These are phyloP conservation scores for Alviniconcha marisindica DNA, from an alignment of 1,140 invertebrate genomes.

Conservation along the genomic window DNA sequence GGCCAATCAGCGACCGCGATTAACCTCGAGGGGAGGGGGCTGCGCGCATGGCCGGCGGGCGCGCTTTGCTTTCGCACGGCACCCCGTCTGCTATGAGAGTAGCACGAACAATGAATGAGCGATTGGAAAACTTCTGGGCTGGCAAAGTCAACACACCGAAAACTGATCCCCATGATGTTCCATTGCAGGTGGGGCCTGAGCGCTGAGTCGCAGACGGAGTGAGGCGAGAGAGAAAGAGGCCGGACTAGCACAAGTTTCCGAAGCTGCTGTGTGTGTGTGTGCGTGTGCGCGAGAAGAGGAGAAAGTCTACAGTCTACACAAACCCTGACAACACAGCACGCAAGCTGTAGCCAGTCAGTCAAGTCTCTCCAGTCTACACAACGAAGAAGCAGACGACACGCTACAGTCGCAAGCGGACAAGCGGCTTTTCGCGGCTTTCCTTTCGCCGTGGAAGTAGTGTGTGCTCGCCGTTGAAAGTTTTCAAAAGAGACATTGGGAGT, in stretches of 20 bases:
- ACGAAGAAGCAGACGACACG: slow-evolving; percentile 29
- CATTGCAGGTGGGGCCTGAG: slow-evolving; percentile 36
- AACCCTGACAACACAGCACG: too few species aligned
- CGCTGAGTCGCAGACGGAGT: slow-evolving; percentile 12
- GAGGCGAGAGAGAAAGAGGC: background rate
- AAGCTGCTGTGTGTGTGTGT: too few species aligned
- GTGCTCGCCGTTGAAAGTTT: background rate
- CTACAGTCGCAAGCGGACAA: slow-evolving; percentile 13
- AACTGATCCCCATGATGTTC: slow-evolving; percentile 41
- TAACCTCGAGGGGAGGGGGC: slow-evolving; percentile 31
- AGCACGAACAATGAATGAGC: slow-evolving; percentile 30
- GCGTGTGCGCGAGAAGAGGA: too few species aligned
- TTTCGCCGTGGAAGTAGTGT: background rate
- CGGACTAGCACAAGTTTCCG: too few species aligned
- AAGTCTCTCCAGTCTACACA: too few species aligned
- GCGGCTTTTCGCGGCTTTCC: slow-evolving; percentile 7
- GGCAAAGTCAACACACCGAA: slow-evolving; percentile 38
- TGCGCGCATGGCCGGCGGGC: slow-evolving; percentile 4
- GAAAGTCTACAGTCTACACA: too few species aligned
- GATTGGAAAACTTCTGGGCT: slow-evolving; percentile 34
- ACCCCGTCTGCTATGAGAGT: slow-evolving; percentile 35
- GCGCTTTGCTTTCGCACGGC: background rate
- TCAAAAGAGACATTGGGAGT: too few species aligned
- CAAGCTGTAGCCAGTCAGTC: too few species aligned
- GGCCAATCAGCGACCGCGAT: slow-evolving; percentile 39